Base-by-base conservation (phyloP, 2,113 vertebrate species). In the Tiliqua scincoides region DNA sequence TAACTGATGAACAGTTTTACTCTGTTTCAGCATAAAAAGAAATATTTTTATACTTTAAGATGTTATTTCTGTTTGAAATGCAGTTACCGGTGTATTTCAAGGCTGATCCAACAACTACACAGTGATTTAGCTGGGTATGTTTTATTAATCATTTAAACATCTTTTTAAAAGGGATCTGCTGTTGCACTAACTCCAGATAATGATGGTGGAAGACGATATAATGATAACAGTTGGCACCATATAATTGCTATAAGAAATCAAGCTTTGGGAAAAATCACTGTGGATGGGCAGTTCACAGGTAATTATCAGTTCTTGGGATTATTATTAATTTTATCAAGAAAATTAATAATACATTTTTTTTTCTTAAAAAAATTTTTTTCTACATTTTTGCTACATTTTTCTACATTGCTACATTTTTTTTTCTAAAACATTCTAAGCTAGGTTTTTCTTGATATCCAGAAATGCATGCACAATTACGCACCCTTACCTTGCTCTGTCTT, bases 211-310 rank as follows among this genome's bases (percentile, higher is more conserved):
- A 97, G 93, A 93, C 90, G 82, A 57, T 98, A 98, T 84, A 97
- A 94, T 48, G 98, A 99, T 91, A 97, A 97, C 78, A 96, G 95
- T 79, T 99, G 98, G 98, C 98, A 99, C 91, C 96, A 97, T 88
- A 89, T 99, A 91, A 94, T 94, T 89, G 97, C 97, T 91, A 95
- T 95, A 63, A 97, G 98, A 94, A 95, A 94, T 90, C 96, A 97
- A 92, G 96, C 96, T 85, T 93, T 96, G 81, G 98, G 98, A 96
- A 97, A 96, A 67, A 98, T 99, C 94, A 96, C 96, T 90, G 96
- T 99, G 30, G 97, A 98, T 92, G 95, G 96, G 87, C 97, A 96
- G 91, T 98, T 97, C 92, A 96, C 93, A 94, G 98, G 98, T 99
- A 96, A 95, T 92, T 8, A 20, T 65, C 59, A 85, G 65, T 15